These are phyloP conservation scores for Aythya baeri DNA, from an alignment of 2,113 vertebrate genomes.

Conservation along the genomic window DNA sequence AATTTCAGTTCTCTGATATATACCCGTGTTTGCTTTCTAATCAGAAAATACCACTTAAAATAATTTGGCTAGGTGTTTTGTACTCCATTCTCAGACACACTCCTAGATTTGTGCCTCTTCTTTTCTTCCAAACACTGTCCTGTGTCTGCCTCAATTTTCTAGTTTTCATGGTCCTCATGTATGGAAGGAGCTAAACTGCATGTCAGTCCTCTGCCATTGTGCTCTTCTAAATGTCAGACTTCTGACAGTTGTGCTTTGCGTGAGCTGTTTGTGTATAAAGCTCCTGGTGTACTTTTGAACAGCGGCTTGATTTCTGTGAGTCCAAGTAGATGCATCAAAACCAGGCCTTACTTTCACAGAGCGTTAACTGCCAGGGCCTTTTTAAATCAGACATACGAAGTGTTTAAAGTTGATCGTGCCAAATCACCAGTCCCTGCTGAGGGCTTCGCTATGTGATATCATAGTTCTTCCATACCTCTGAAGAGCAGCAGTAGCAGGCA, in stretches of 20 bases:
- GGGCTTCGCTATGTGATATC: neutral
- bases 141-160: neutral
- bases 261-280: neutral
- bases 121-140: neutral
- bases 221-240: neutral
- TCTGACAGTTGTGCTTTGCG: neutral
- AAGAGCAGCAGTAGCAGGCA: neutral
- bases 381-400: neutral
- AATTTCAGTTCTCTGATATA: neutral
- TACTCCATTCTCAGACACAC: neutral
- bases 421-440: neutral
- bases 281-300: neutral
- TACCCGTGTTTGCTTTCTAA: neutral
- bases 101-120: neutral
- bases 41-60: neutral
- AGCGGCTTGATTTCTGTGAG: neutral
- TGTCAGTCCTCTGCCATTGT: constrained; percentile 5
- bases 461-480: neutral
- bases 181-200: constrained; percentile 14
- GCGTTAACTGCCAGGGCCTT: neutral
- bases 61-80: neutral
- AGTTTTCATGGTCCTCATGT: neutral
- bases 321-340: neutral
- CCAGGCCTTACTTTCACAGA: neutral
- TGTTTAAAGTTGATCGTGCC: neutral